Percentiles rank a stretch among this genome's conserved stretches.
Conservation (phyloP, 2,113 vertebrate genomes). For the Vombatus ursinus region DNA sequence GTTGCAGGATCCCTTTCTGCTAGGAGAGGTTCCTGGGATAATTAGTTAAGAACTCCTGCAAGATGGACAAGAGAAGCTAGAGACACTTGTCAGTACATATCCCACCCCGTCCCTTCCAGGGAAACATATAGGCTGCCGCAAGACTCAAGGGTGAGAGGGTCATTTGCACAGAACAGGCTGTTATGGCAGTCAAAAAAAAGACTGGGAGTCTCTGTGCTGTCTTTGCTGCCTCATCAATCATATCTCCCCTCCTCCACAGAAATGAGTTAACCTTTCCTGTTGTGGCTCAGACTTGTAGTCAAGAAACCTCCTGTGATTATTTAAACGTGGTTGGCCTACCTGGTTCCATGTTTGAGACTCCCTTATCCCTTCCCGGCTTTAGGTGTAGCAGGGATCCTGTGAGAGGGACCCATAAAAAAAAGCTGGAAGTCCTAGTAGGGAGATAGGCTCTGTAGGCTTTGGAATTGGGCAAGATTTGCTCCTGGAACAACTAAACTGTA, state of each 20-base stretch:
- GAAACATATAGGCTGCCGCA: neutral
- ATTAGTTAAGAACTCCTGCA: neutral
- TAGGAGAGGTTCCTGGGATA: neutral
- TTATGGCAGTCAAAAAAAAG: neutral
- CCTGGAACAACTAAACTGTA: accelerated
- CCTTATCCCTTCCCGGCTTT: no score
- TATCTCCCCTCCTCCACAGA: accelerated
- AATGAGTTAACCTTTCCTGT: neutral
- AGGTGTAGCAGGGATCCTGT: neutral
- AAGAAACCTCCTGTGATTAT: no score
- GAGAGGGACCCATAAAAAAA: neutral
- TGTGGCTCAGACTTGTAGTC: no score
- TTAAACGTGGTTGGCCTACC: no score
- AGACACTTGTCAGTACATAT: neutral
- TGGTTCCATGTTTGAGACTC: neutral
- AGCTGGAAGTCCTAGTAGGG: no score
- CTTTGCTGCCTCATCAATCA: no score
- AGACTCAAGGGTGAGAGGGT: neutral
- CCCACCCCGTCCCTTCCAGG: neutral
- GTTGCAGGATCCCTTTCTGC: neutral
- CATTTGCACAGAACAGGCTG: accelerated
- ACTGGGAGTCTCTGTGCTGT: no score
- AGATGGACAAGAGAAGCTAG: neutral
- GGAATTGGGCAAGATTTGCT: neutral
- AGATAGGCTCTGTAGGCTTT: accelerated